Evolutionary conservation across 2,888 invertebrate genomes (phyloP).

Genomic region (Timandra comae): DNA sequence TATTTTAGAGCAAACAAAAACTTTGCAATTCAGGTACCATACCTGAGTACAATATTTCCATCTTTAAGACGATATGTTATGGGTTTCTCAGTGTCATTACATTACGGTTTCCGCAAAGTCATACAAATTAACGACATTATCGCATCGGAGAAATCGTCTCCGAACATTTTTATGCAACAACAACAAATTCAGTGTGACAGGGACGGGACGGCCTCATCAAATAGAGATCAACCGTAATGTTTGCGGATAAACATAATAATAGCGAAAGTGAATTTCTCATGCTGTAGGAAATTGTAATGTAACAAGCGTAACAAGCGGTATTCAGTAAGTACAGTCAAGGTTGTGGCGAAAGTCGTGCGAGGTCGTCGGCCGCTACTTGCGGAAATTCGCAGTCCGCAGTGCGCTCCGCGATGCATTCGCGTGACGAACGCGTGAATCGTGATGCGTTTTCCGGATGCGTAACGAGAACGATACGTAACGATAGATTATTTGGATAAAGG

Average conservation of each 20-base stretch:
- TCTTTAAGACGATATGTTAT: too few species aligned
- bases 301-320: constrained; percentile 29
- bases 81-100: too few species aligned
- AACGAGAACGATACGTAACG: too few species aligned
- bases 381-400: constrained; percentile 32
- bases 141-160: constrained; percentile 1
- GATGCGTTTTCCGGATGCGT: constrained; percentile 14
- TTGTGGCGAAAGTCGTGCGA: constrained; percentile 66
- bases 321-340: constrained; percentile 49
- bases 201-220: constrained; percentile 9
- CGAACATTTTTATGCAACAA: too few species aligned
- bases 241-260: constrained; percentile 30
- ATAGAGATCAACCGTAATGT: constrained; percentile 19
- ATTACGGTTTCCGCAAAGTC: not conserved
- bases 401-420: constrained; percentile 27
- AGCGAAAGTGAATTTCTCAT: constrained; percentile 69
- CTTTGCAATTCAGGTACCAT: too few species aligned
- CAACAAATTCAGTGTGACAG: constrained; percentile 1
- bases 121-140: constrained; percentile 6
- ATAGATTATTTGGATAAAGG: too few species aligned
- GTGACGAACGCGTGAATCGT: constrained; percentile 7
- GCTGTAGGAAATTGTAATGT: constrained; percentile 55
- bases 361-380: constrained; percentile 44
- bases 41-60: too few species aligned
- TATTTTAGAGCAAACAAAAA: too few species aligned